A percentile compares a stretch with the other conserved stretches of the same genome.
Evolutionary conservation across 2,797 vertebrate species (phyloP).

Genomic region (Taenioides sp.): DNA sequence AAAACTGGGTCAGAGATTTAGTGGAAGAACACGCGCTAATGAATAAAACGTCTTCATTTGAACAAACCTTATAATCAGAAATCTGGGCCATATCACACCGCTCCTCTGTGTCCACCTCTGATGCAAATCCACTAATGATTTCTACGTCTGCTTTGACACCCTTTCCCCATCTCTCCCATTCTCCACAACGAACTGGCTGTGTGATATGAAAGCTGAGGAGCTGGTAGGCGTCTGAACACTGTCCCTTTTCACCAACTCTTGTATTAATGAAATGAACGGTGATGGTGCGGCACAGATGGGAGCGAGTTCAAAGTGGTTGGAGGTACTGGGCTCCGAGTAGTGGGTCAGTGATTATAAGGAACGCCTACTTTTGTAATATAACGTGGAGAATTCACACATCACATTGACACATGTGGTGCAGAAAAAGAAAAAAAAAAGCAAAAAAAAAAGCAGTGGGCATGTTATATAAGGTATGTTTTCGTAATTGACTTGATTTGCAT

Average conservation of each 20-base stretch:
- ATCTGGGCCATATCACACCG: neutral
- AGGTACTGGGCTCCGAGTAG: constrained; percentile 32
- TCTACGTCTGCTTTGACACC: constrained; percentile 4
- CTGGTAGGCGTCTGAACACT: constrained; percentile 14
- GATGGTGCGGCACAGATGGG: constrained; percentile 40
- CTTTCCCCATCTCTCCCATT: neutral
- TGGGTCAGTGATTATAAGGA: constrained; percentile 29
- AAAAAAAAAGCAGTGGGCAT: constrained; percentile 35
- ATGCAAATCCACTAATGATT: neutral
- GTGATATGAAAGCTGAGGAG: constrained; percentile 12
- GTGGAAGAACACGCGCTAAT: too few species aligned
- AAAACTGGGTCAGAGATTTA: neutral
- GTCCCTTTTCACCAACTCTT: constrained; percentile 21
- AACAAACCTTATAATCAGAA: neutral
- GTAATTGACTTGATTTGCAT: too few species aligned
- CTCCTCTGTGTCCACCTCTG: neutral
- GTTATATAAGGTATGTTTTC: constrained; percentile 6
- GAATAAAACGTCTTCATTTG: neutral
- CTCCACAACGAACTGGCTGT: neutral
- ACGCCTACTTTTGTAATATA: neutral
- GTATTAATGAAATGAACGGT: constrained; percentile 38
- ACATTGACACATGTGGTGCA: constrained; percentile 35
- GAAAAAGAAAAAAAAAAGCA: neutral
- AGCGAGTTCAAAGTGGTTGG: constrained; percentile 49
- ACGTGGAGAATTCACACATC: constrained; percentile 26